Evolutionary conservation across 2,888 invertebrate species (phyloP), one percentile per base, ranked within the genome.

Genomic region (Argynnis bischoffii): DNA sequence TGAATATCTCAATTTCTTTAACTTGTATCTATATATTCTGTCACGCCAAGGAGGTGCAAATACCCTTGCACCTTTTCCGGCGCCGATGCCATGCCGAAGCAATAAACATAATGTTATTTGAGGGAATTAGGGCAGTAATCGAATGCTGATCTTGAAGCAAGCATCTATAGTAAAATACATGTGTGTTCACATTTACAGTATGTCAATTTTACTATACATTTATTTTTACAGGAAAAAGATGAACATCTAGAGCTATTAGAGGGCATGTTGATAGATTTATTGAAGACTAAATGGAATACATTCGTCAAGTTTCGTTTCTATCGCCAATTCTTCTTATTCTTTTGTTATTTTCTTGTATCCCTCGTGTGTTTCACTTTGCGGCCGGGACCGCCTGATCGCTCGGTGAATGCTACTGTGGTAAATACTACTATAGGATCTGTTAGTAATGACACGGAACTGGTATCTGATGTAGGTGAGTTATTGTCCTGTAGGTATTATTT

Each of bases 281-380:
- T 99, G 14, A 96, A 98, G 82, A 98, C 98, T 3, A 99, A 99
- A 93, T 99, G 99, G 99, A 98, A 98, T 79, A 97, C 98, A 0
- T 99, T 99, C 85, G 98, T 98, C 2, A 98, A 98, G 88, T 96
- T 96, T 72, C 97, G 98, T 70, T 99, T 99, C 88, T 98, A 98
- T 86, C 94, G 97, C 6, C 97, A 99, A 82, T 98, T 99, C 85
- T 95, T 97, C 72, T 93, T 97, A 65, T 99, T 99, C 87, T 94
- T 96, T 14, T 94, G 96, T 70, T 99, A 99, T 87, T 99, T 99
- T 84, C 82, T 98, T 41, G 94, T 98, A 57, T 98, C 99, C 4
- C 88, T 98, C 71, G 94, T 97, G 8, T 97, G 98, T 77, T 99
- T 99, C 80, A 97, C 97, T 2, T 89, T 98, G 57, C 94, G 99